phyloP scores from a whole-genome alignment of 2,888 invertebrate genomes.

The Sceliomorpha sp. region DNA sequence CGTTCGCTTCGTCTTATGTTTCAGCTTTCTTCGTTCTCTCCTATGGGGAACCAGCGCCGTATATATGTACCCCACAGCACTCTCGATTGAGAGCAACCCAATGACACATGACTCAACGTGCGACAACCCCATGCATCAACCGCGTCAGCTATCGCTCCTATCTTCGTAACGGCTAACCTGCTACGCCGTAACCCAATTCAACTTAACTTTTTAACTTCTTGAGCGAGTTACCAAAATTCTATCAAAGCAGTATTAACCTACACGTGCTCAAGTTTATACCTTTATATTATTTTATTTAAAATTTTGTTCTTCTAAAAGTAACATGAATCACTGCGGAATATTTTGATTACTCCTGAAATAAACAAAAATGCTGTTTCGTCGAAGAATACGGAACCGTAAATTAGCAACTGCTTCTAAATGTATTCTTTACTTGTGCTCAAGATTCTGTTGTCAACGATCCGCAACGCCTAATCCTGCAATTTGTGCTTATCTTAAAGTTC shows the following conservation, averaged over 20 bases:
- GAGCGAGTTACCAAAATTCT: slow-evolving; percentile 7
- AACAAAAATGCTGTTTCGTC: too few relatives aligned
- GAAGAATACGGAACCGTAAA: too few relatives aligned
- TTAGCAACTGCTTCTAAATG: too few relatives aligned
- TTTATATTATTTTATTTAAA: too few relatives aligned
- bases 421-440: too few relatives aligned
- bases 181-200: background rate
- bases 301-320: too few relatives aligned
- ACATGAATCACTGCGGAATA: too few relatives aligned
- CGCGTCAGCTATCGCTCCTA: slow-evolving; percentile 42
- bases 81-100: slow-evolving; percentile 72
- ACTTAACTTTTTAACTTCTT: slow-evolving; percentile 7
- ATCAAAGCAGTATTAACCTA: too few relatives aligned
- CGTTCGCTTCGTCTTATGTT: slow-evolving; percentile 51
- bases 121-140: slow-evolving; percentile 72
- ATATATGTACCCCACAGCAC: slow-evolving; percentile 60
- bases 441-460: too few relatives aligned
- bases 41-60: slow-evolving; percentile 35
- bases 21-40: slow-evolving; percentile 60
- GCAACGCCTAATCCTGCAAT: slow-evolving; percentile 39
- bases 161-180: slow-evolving; percentile 12
- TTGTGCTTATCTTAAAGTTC: slow-evolving; percentile 57
- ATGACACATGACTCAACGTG: slow-evolving; percentile 77
- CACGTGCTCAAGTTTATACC: too few relatives aligned
- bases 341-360: too few relatives aligned